Base-by-base conservation (phyloP, 2,888 invertebrate genomes). In the Embidobia sp. region DNA sequence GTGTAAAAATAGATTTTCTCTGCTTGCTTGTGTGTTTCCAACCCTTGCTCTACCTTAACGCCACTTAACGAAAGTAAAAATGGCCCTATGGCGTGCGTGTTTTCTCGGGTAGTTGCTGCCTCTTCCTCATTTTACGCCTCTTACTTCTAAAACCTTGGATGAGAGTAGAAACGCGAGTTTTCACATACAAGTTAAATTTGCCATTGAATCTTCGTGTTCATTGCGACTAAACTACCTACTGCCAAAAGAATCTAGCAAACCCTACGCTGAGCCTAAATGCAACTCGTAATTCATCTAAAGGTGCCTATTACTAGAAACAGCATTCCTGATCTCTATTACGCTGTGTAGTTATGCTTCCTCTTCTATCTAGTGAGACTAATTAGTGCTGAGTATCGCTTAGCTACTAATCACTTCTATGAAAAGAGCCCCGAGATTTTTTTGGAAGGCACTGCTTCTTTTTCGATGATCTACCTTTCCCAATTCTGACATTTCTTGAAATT, bases 1-100 rank as follows among this genome's bases (percentile, higher is more conserved):
- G 84, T 85, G 85, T 82, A 85, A 85, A 85, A 85, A 85, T 85
- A 85, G 82, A 84, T 82, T 81, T 8, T 84, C 69, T 82, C 78
- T 79, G 79, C 79, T 77, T 75, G 63, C 79, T 46, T 59, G 11
- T 37, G 63, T 73, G 31, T 49, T 46, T 70, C 49, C 53, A 48
- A 49, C 59, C 72, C 66, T 66, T 78, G 44, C 46, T 63, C 35
- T 57, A 37, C 66, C 44, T 66, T 77, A 55, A 59, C 64, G 42
- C 35, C 63, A 55, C 57, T 67, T 76, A 79, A 63, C 72, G 35
- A 49, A 57, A 75, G 66, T 57, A 73, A 46, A 73, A 80, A 79
- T 51, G 69, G 61, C 51, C 67, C 70, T 55, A 51, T 31, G 72
- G 70, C 75, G 70, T 67, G 70, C 72, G 72, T 53, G 73, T 70